Evolutionary conservation across 2,113 vertebrate species (phyloP), one percentile per base, ranked within the genome.

Genomic region (Callospermophilus lateralis): DNA sequence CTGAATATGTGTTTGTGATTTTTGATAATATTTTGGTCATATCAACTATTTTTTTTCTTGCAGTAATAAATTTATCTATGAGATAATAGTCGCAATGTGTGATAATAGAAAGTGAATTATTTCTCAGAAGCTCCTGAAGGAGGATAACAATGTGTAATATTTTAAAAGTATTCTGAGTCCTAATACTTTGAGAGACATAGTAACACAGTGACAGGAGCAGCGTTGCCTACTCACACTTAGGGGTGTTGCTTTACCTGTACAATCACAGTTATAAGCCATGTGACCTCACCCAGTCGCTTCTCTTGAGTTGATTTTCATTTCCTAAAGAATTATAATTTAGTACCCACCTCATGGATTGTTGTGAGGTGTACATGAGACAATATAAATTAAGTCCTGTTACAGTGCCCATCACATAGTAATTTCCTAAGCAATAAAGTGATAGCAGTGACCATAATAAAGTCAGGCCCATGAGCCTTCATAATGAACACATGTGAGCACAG

Each of bases 251-350:
- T 20, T 13, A 1, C 1, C 37, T 20, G 16, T 8, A 2, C 2
- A 70, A 83, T 45, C 91, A 32, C 15, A 19, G 37, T 37, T 87
- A 10, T 22, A 72, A 70, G 42, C 6, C 80, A 17, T 34, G 28
- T 77, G 19, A 73, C 28, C 78, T 94, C 53, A 19, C 4, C 22
- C 34, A 77, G 53, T 84, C 37, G 93, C 4, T 84, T 83, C 34
- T 22, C 15, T 79, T 93, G 32, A 45, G 34, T 88, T 61, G 61
- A 48, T 42, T 84, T 97, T 84, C 24, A 65, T 83, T 94, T 79
- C 39, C 16, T 42, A 67, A 72, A 45, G 51, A 84, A 55, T 61
- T 83, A 58, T 11, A n/a, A 55, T 15, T 24, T 16, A 84, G 39
- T 39, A 74, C 12, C 6, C 78, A 45, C 12, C 3, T 89, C 5